Percentiles rank a stretch among this genome's conserved stretches.
Evolutionary conservation across 37 sponge, comb jelly and placozoan genomes (phyloP).

Genomic region (Cladorhizidae sp.): DNA sequence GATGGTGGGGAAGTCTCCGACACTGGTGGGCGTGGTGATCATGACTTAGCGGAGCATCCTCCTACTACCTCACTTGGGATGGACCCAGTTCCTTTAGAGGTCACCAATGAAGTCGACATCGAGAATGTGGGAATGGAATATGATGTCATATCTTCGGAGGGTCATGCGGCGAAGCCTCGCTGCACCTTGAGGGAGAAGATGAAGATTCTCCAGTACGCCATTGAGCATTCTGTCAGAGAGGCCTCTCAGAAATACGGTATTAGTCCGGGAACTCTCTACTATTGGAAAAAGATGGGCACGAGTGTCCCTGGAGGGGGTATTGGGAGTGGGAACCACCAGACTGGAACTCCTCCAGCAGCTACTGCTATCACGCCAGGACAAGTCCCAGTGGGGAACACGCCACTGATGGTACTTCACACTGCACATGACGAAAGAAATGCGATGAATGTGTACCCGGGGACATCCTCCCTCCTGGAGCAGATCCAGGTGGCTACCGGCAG

Average conservation of each 20-base stretch:
- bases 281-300: slow-evolving; percentile 70
- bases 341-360: background rate
- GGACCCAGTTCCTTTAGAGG: slow-evolving; percentile 47
- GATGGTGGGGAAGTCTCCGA: slow-evolving; percentile 71
- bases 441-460: background rate
- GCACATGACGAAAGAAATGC: background rate
- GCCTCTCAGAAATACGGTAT: slow-evolving; percentile 78
- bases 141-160: slow-evolving; percentile 67
- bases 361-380: too few species aligned
- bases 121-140: slow-evolving; percentile 82
- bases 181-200: slow-evolving; percentile 73
- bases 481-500: background rate
- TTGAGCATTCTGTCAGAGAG: slow-evolving; percentile 69
- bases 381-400: background rate
- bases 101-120: slow-evolving; percentile 64
- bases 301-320: background rate
- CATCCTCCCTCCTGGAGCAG: background rate
- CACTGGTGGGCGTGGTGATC: background rate
- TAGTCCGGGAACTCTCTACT: slow-evolving; percentile 63
- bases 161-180: slow-evolving; percentile 68
- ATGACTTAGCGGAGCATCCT: background rate
- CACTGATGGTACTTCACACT: background rate
- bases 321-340: background rate
- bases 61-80: background rate
- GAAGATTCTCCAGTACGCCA: slow-evolving; percentile 75